Evolutionary conservation across 2,113 vertebrate genomes (phyloP).

Genomic region (Pelecanus crispus): DNA sequence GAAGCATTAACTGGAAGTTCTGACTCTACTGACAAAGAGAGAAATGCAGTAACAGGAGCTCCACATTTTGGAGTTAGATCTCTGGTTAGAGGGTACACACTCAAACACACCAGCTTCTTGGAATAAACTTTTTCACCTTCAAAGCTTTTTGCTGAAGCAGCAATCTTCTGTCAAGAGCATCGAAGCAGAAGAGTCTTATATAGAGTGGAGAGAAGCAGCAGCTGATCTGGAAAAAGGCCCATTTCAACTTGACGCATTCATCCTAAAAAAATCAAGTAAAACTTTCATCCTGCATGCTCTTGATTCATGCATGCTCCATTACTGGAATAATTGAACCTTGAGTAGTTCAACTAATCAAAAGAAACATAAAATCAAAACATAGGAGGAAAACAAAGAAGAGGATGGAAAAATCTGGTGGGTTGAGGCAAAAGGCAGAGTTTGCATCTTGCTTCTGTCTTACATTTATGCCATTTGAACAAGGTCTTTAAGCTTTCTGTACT

Average conservation of each 20-base stretch:
- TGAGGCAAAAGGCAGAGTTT: not conserved
- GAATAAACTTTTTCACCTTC: slow-evolving; percentile 21
- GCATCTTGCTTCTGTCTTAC: not conserved
- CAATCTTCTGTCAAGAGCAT: not conserved
- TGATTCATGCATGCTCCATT: not conserved
- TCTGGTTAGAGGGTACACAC: not conserved
- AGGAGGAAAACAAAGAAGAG: not conserved
- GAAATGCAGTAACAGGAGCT: not conserved
- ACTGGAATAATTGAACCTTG: not conserved
- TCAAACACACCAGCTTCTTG: not conserved
- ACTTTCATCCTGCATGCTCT: not conserved
- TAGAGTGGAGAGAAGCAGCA: not conserved
- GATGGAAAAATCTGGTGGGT: not conserved
- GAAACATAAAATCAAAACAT: not conserved
- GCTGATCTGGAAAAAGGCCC: not conserved
- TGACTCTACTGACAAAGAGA: not conserved
- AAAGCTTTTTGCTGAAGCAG: slow-evolving; percentile 29
- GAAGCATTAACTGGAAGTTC: not conserved
- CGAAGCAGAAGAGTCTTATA: not conserved
- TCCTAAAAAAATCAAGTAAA: not conserved
- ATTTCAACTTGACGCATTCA: not conserved
- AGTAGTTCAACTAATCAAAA: not conserved
- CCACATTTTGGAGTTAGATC: not conserved
- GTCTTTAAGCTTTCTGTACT: not conserved
- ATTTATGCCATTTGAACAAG: not conserved